phyloP scores from a whole-genome alignment of 2,888 invertebrate genomes.

The Zaprionus lineosus region DNA sequence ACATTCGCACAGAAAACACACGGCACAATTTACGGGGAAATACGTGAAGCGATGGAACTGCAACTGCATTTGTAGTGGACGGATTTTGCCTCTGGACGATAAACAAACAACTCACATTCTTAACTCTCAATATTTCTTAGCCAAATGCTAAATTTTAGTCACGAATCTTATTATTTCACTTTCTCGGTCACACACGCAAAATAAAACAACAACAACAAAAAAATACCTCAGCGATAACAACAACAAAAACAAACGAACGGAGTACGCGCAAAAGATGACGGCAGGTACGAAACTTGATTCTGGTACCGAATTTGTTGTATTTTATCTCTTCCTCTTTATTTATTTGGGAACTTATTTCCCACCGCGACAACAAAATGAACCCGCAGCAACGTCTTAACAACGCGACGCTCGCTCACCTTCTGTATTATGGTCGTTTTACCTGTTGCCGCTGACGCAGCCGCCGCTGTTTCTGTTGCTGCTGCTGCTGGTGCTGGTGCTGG shows the following conservation, averaged over 20 bases:
- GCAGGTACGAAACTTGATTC: constrained; percentile 78
- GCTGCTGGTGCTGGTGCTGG: no score
- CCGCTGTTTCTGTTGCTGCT: no score
- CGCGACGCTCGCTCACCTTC: constrained; percentile 78
- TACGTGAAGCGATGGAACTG: background rate
- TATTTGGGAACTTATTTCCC: constrained; percentile 20
- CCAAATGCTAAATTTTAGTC: no score
- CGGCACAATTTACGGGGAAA: background rate
- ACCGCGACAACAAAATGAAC: constrained; percentile 36
- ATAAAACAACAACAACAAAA: constrained; percentile 25
- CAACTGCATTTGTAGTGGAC: no score
- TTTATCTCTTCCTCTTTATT: constrained; percentile 29
- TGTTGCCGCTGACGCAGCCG: constrained; percentile 64
- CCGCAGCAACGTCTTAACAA: constrained; percentile 72
- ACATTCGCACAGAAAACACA: constrained; percentile 5
- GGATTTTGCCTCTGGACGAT: no score
- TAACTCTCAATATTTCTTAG: no score
- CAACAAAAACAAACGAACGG: no score
- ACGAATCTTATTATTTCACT: no score
- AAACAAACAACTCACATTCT: no score
- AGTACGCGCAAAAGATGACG: constrained; percentile 60
- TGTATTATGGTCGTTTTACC: constrained; percentile 61
- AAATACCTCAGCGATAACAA: constrained; percentile 14
- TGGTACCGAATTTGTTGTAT: constrained; percentile 33
- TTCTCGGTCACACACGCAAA: no score